phyloP scores from a whole-genome alignment of 2,113 vertebrate genomes.

The Cyphomyrus discorhynchus region DNA sequence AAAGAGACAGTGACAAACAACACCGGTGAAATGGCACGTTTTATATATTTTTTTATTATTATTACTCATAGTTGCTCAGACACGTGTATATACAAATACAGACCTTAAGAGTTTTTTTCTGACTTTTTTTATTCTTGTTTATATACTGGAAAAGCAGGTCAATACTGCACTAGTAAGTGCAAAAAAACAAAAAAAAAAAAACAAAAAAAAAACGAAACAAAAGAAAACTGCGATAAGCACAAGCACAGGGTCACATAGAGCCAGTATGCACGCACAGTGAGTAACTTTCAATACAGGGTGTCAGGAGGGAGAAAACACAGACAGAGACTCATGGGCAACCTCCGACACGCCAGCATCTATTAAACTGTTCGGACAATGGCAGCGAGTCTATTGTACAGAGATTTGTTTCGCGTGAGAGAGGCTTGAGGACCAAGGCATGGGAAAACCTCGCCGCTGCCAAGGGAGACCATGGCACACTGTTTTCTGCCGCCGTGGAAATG shows the following conservation, averaged over 20 bases:
- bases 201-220: neutral
- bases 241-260: conserved; percentile 68
- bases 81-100: conserved; percentile 99
- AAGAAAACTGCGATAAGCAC: conserved; percentile 58
- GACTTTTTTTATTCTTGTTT: conserved; percentile 67
- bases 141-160: conserved; percentile 90
- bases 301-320: conserved; percentile 68
- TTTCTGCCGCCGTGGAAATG: conserved; percentile 67
- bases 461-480: conserved; percentile 79
- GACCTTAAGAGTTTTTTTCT: conserved; percentile 59
- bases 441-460: conserved; percentile 86
- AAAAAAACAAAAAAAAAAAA: conserved; percentile 39
- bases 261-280: conserved; percentile 73
- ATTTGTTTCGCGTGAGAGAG: conserved; percentile 74
- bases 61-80: conserved; percentile 97
- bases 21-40: conserved; percentile 47
- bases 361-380: conserved; percentile 82
- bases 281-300: conserved; percentile 65
- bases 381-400: conserved; percentile 77
- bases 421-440: conserved; percentile 77
- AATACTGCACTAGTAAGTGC: conserved; percentile 82
- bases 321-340: conserved; percentile 69
- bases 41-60: conserved; percentile 64
- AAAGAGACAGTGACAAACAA: conserved; percentile 19
- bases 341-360: conserved; percentile 82